phyloP scores from a whole-genome alignment of 1,140 invertebrate genomes.

The Olivierus martensii region DNA sequence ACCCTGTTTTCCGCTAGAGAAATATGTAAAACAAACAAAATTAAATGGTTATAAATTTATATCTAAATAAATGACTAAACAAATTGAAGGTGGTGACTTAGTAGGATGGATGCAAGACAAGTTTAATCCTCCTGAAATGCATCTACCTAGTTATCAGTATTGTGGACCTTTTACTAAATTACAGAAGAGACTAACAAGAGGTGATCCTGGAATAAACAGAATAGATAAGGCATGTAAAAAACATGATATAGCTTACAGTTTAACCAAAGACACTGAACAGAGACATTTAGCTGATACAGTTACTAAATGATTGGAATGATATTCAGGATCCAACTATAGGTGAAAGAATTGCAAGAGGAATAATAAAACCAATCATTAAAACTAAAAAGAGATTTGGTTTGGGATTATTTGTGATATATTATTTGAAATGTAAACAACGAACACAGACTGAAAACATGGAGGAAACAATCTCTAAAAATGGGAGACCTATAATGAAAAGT shows the following conservation, averaged over 20 bases:
- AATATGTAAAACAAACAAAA: neutral
- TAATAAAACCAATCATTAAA: slow-evolving; percentile 9
- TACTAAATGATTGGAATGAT: slow-evolving; percentile 13
- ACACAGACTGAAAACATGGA: neutral
- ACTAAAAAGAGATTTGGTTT: slow-evolving; percentile 5
- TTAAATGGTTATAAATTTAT: neutral
- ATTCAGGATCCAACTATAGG: slow-evolving; percentile 1
- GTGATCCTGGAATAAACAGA: slow-evolving; percentile 31
- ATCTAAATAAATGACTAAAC: neutral
- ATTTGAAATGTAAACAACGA: slow-evolving; percentile 3
- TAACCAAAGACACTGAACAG: slow-evolving; percentile 21
- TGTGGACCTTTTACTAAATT: slow-evolving; percentile 35
- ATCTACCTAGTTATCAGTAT: slow-evolving; percentile 34
- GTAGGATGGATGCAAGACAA: neutral
- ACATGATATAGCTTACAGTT: slow-evolving; percentile 33
- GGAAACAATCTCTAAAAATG: neutral
- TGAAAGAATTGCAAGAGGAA: neutral
- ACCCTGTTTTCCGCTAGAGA: neutral
- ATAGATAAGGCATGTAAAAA: slow-evolving; percentile 32
- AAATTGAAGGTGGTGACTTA: neutral
- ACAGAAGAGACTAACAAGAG: slow-evolving; percentile 27
- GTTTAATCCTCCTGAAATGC: slow-evolving; percentile 24
- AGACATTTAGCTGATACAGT: slow-evolving; percentile 30
- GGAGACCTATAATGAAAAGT: slow-evolving; percentile 1
- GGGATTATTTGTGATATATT: slow-evolving; percentile 1